A percentile compares a stretch with the other conserved stretches of the same genome.
Conservation (phyloP, 2,797 vertebrate genomes). For the Acipenser oxyrinchus region DNA sequence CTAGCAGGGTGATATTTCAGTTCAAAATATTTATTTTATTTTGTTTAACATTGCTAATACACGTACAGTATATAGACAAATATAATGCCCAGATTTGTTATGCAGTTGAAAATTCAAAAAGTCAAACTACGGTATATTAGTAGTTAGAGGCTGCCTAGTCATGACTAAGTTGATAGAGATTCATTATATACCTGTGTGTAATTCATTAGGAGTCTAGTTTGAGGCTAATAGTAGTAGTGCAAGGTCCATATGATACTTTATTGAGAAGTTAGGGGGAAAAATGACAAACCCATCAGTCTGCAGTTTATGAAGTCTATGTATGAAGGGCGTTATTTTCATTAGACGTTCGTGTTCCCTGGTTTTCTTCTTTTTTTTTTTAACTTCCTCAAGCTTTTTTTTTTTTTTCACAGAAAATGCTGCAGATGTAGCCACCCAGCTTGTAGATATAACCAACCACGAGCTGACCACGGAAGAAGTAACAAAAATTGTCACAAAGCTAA, state of each 20-base stretch:
- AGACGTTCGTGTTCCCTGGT: neutral
- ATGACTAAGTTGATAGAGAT: too few species aligned
- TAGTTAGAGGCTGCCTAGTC: too few species aligned
- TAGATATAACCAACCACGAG: conserved; percentile 67
- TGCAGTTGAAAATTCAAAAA: too few species aligned
- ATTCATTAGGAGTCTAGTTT: too few species aligned
- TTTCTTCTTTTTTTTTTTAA: conserved; percentile 18
- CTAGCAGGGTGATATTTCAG: neutral
- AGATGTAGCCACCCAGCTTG: conserved; percentile 74
- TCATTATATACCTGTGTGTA: too few species aligned
- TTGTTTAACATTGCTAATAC: neutral
- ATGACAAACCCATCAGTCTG: too few species aligned
- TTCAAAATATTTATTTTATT: neutral
- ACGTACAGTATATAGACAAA: neutral
- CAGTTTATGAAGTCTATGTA: too few species aligned
- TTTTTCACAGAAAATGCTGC: conserved; percentile 66
- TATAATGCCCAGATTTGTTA: too few species aligned
- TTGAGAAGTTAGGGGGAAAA: too few species aligned
- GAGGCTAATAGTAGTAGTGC: too few species aligned
- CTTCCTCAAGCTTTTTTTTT: neutral
- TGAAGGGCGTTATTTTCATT: neutral
- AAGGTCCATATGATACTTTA: too few species aligned
- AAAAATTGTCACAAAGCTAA: conserved; percentile 76
- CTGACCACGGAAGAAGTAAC: conserved; percentile 77
- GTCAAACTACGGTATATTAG: too few species aligned